Base-by-base conservation (phyloP, 2,888 invertebrate species). In the Heliconius ismenius region DNA sequence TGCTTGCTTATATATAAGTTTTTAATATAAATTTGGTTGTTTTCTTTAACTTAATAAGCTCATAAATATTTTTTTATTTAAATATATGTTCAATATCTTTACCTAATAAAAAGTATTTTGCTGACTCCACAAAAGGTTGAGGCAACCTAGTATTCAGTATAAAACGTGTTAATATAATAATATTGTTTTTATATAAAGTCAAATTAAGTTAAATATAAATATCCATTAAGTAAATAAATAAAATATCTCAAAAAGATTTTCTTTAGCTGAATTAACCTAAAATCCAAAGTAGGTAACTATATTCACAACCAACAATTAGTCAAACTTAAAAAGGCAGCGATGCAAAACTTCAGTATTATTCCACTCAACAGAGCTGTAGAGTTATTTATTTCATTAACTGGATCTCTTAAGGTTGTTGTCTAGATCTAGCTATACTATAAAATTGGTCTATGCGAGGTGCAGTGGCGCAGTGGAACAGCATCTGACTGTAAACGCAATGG, bases 311-410 rank as follows among this genome's bases (percentile, higher is more conserved):
- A 79, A 79, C 80, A 80, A 79, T 80, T 73, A 75, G 76, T 64
- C 49, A 79, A 80, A 79, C 79, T 79, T 81, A 79, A 81, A 81
- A 79, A 80, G 80, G 80, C 80, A 81, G 80, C 78, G 74, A 78
- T 79, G 79, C 78, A 76, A 76, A 82, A 82, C 79, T 82, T 81
- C 70, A 64, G 77, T 80, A 81, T 82, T 82, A 81, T 82, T 80
- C 82, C 77, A 32, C 49, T 76, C 70, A 69, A 63, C 60, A 60
- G 76, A 79, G 76, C 80, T 81, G 62, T 60, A 63, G 62, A 70
- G 77, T 81, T 79, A 76, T 81, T 81, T 81, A 81, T 79, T 81
- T 81, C 80, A 81, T 81, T 81, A 81, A 80, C 79, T 76, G 74
- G 69, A 43, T 60, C 74, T 58, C 15, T 28, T 36, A 63, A 67